Percentiles rank a stretch among this genome's conserved stretches.
These are phyloP conservation scores for Seira sanloemensis DNA, from an alignment of 2,888 invertebrate genomes.

Conservation along the genomic window DNA sequence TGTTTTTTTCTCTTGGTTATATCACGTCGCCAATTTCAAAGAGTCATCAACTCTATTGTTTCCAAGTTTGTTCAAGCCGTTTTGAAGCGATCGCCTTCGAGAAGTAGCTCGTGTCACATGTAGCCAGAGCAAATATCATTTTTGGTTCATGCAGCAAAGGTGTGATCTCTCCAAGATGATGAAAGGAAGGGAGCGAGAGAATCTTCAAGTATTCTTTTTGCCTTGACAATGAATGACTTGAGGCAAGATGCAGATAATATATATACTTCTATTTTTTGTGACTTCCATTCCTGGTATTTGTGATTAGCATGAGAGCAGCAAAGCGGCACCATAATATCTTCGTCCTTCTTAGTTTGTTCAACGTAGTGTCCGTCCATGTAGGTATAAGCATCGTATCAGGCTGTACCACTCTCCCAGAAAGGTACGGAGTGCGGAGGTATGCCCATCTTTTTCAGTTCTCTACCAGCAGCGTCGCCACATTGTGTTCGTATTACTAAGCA, in stretches of 20 bases:
- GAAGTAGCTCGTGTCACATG: neutral
- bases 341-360: neutral
- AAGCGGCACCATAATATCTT: conserved; percentile 27
- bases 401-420: conserved; percentile 70
- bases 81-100: too few species aligned
- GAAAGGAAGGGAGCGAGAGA: conserved; percentile 43
- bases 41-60: too few species aligned
- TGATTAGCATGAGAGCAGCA: conserved; percentile 9
- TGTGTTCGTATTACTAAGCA: conserved; percentile 29
- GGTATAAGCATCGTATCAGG: conserved; percentile 59
- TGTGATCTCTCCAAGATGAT: conserved; percentile 35
- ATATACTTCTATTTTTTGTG: conserved; percentile 26
- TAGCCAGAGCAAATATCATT: neutral
- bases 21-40: neutral
- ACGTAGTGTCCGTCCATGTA: neutral
- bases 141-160: conserved; percentile 23
- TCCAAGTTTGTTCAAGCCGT: too few species aligned
- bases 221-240: conserved; percentile 69
- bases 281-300: conserved; percentile 42
- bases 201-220: conserved; percentile 42
- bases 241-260: conserved; percentile 49
- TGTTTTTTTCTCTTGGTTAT: neutral
- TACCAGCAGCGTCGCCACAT: too few species aligned
- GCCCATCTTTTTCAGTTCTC: too few species aligned
- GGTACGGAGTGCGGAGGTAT: neutral